Evolutionary conservation across 2,888 invertebrate species (phyloP).

Genomic region (Coleophora flavipennella): DNA sequence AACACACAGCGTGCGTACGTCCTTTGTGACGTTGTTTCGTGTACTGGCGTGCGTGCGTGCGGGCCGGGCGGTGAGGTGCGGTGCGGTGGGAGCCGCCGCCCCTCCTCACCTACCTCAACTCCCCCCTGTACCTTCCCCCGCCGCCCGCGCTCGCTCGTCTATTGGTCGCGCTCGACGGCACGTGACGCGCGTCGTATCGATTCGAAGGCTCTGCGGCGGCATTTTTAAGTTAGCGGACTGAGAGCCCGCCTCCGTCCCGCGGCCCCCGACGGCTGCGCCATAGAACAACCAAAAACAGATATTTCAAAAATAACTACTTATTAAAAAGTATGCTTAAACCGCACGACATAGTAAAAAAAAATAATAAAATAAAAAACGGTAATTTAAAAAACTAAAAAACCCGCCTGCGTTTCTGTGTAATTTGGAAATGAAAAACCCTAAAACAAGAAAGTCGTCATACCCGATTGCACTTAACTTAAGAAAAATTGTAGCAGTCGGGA

Average conservation of each 20-base stretch:
- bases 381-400: no score
- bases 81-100: conserved; percentile 17
- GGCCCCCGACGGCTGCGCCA: conserved; percentile 40
- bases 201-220: conserved; percentile 85
- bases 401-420: no score
- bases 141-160: conserved; percentile 49
- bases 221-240: conserved; percentile 81
- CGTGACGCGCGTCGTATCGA: conserved; percentile 83
- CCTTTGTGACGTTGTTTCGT: conserved; percentile 37
- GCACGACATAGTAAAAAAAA: no score
- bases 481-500: no score
- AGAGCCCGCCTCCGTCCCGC: conserved; percentile 64
- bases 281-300: conserved; percentile 22
- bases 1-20: conserved; percentile 33
- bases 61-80: conserved; percentile 21
- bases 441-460: no score
- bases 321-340: no score
- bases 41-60: conserved; percentile 49
- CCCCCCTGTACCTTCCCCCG: conserved; percentile 21
- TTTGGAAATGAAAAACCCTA: no score
- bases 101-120: conserved; percentile 17
- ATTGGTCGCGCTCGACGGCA: conserved; percentile 70
- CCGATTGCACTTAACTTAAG: no score
- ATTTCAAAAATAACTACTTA: no score
- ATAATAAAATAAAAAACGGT: no score